Percentiles rank a stretch among this genome's conserved stretches.
phyloP scores from a whole-genome alignment of 2,888 invertebrate genomes.

The Pediacus dermestoides region DNA sequence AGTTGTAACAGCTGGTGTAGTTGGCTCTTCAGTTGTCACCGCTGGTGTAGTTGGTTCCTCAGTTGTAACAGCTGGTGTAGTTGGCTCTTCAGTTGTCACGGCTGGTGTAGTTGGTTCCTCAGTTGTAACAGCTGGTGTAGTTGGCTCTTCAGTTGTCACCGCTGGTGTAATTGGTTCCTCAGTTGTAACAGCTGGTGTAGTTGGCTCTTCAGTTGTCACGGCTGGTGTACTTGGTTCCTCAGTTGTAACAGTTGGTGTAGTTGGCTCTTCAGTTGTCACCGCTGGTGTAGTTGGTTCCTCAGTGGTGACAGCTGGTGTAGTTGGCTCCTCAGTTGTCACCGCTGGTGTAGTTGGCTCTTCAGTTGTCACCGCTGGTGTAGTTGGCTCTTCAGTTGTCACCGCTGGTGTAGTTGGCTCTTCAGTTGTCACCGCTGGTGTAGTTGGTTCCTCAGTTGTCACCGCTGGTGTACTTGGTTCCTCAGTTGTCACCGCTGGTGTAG shows the following conservation, averaged over 20 bases:
- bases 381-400: neutral
- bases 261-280: constrained; percentile 6
- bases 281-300: constrained; percentile 11
- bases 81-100: constrained; percentile 16
- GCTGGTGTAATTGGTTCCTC: constrained; percentile 43
- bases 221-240: neutral
- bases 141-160: constrained; percentile 26
- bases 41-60: constrained; percentile 43
- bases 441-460: constrained; percentile 26
- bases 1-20: constrained; percentile 2
- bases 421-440: constrained; percentile 1
- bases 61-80: constrained; percentile 1
- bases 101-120: constrained; percentile 7
- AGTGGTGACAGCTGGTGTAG: constrained; percentile 30
- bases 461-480: constrained; percentile 43
- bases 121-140: constrained; percentile 2
- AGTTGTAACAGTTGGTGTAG: constrained; percentile 7
- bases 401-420: constrained; percentile 7
- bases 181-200: constrained; percentile 1
- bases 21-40: constrained; percentile 26
- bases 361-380: constrained; percentile 16
- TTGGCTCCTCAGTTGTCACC: constrained; percentile 37
- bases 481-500: constrained; percentile 1
- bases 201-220: constrained; percentile 16
- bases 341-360: neutral